These are phyloP conservation scores for Lithobates sylvaticus DNA, from an alignment of 2,797 vertebrate species.

Conservation along the genomic window DNA sequence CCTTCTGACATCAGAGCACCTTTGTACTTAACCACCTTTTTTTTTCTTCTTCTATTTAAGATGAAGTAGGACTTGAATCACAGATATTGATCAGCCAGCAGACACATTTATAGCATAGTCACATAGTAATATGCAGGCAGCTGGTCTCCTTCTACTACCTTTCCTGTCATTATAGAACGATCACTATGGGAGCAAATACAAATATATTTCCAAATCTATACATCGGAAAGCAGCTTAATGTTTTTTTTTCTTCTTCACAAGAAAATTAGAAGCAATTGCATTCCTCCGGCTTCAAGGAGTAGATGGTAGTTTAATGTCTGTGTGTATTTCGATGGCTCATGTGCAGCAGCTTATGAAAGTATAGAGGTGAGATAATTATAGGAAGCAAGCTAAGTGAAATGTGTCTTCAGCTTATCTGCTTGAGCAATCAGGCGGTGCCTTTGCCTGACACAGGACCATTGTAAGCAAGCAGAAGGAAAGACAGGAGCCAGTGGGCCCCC, in stretches of 20 bases:
- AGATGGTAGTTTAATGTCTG: neutral
- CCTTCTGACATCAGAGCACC: neutral
- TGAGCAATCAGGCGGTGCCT: too few species aligned
- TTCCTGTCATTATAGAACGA: neutral
- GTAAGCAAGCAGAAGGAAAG: too few species aligned
- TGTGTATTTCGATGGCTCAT: neutral
- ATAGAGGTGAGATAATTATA: neutral
- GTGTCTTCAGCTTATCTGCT: too few species aligned
- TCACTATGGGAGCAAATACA: neutral
- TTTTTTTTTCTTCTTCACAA: neutral
- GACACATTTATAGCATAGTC: neutral
- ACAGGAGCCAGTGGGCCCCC: too few species aligned
- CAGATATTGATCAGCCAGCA: neutral
- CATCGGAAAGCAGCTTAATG: neutral
- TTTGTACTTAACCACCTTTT: neutral
- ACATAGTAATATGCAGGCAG: neutral
- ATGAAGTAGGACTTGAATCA: conserved; percentile 2
- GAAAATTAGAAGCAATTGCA: neutral
- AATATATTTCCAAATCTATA: neutral
- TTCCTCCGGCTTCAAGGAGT: neutral
- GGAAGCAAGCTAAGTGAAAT: neutral
- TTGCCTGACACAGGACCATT: too few species aligned
- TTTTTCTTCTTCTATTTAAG: neutral
- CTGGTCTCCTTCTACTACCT: neutral
- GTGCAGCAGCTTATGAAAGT: neutral